phyloP scores from a whole-genome alignment of 2,113 vertebrate species.

The Notarius quadriscutis region DNA sequence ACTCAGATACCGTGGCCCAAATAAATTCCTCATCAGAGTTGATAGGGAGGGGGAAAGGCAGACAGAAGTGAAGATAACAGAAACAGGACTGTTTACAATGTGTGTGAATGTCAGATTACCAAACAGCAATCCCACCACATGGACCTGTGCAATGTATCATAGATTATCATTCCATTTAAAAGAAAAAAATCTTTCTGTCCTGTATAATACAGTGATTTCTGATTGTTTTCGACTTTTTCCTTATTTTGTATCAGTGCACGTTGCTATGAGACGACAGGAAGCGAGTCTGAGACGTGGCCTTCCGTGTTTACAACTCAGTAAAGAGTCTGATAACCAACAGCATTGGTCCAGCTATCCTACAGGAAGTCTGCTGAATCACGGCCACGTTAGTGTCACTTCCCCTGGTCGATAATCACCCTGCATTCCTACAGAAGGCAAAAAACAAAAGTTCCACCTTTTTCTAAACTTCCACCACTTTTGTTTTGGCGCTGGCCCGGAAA shows the following conservation, averaged over 20 bases:
- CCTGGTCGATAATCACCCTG: conserved; percentile 10
- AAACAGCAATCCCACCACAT: background rate
- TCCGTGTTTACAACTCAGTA: conserved; percentile 40
- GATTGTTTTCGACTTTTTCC: background rate
- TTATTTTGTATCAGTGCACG: background rate
- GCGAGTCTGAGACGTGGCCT: conserved; percentile 34
- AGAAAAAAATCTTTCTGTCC: background rate
- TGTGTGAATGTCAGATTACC: conserved; percentile 4
- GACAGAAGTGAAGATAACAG: conserved; percentile 7
- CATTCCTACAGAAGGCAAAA: conserved; percentile 1
- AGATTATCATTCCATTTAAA: background rate
- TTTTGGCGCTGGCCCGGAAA: conserved; percentile 24
- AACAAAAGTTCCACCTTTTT: conserved; percentile 1
- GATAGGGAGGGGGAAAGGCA: background rate
- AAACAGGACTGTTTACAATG: background rate
- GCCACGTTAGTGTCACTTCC: conserved; percentile 17
- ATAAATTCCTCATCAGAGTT: background rate
- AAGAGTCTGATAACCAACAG: conserved; percentile 38
- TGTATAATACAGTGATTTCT: background rate
- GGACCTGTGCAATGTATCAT: background rate
- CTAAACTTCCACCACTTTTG: conserved; percentile 32
- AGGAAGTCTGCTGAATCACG: conserved; percentile 36
- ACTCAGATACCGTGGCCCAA: background rate
- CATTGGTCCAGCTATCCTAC: conserved; percentile 1
- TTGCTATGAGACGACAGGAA: conserved; percentile 40